These are phyloP conservation scores for Neolamprologus brichardi DNA, from an alignment of 2,113 vertebrate species.

Conservation along the genomic window DNA sequence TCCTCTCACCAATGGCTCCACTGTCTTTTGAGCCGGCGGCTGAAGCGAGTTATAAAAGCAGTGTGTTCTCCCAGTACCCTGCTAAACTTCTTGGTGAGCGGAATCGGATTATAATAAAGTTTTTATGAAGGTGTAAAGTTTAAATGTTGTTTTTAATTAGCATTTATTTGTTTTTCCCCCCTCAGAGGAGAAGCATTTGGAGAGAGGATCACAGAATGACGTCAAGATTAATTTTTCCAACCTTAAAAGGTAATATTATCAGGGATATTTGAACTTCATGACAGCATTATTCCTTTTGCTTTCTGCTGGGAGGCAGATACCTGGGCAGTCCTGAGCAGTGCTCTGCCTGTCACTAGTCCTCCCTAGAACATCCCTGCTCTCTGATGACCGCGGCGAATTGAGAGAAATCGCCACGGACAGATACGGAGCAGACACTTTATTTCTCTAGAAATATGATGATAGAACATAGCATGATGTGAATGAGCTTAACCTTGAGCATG, in stretches of 20 bases:
- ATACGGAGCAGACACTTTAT: slow-evolving; percentile 88
- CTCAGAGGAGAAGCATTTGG: neutral
- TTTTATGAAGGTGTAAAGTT: neutral
- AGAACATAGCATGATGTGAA: fast-evolving
- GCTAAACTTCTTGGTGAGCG: slow-evolving; percentile 71
- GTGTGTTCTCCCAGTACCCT: slow-evolving; percentile 56
- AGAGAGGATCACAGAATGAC: neutral
- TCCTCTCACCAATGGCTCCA: slow-evolving; percentile 67
- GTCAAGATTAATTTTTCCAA: fast-evolving
- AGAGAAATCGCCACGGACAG: slow-evolving; percentile 99
- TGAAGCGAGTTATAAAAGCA: slow-evolving; percentile 58
- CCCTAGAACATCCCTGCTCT: slow-evolving; percentile 88
- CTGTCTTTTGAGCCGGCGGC: slow-evolving; percentile 67
- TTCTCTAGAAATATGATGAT: neutral
- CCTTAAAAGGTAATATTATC: slow-evolving; percentile 10
- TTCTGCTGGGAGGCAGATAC: slow-evolving; percentile 85
- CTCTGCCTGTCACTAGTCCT: slow-evolving; percentile 80
- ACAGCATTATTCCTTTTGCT: neutral
- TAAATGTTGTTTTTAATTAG: neutral
- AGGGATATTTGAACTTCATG: neutral
- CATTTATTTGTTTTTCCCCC: neutral
- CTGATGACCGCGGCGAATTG: slow-evolving; percentile 94
- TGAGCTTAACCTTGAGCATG: neutral
- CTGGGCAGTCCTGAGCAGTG: slow-evolving; percentile 74
- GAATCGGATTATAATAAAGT: neutral